Percentiles rank a stretch among this genome's conserved stretches.
These are phyloP conservation scores for Agrilus planipennis DNA, from an alignment of 1,140 invertebrate species.

Conservation along the genomic window DNA sequence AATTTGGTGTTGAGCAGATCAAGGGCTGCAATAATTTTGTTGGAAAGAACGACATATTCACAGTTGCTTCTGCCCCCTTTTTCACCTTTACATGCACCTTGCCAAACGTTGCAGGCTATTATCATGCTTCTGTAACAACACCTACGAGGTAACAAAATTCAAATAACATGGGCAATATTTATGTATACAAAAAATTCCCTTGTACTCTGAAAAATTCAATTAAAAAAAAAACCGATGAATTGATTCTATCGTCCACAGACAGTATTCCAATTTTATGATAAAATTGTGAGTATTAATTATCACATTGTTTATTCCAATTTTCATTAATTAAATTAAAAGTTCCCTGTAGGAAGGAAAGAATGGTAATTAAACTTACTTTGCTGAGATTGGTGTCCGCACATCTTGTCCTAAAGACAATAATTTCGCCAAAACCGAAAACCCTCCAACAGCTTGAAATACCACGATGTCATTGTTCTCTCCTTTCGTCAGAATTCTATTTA, in stretches of 20 bases:
- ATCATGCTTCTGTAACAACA: slow-evolving; percentile 47
- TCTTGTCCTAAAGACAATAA: slow-evolving; percentile 27
- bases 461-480: slow-evolving; percentile 24
- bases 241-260: too few species aligned
- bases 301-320: background rate
- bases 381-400: slow-evolving; percentile 36
- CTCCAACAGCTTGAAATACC: slow-evolving; percentile 29
- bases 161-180: background rate
- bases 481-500: slow-evolving; percentile 26
- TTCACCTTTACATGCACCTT: slow-evolving; percentile 41
- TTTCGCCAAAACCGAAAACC: slow-evolving; percentile 30
- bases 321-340: background rate
- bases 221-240: too few species aligned
- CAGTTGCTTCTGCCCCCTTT: slow-evolving; percentile 44
- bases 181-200: too few species aligned
- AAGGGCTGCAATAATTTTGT: slow-evolving; percentile 51
- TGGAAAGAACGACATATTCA: slow-evolving; percentile 55
- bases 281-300: background rate
- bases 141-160: too few species aligned
- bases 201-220: too few species aligned
- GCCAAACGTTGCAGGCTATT: slow-evolving; percentile 47
- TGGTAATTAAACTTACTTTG: slow-evolving; percentile 47
- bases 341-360: too few species aligned
- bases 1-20: slow-evolving; percentile 57
- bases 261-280: too few species aligned